Base-by-base conservation (phyloP, 1,140 invertebrate species). In the Chironomus tepperi region DNA sequence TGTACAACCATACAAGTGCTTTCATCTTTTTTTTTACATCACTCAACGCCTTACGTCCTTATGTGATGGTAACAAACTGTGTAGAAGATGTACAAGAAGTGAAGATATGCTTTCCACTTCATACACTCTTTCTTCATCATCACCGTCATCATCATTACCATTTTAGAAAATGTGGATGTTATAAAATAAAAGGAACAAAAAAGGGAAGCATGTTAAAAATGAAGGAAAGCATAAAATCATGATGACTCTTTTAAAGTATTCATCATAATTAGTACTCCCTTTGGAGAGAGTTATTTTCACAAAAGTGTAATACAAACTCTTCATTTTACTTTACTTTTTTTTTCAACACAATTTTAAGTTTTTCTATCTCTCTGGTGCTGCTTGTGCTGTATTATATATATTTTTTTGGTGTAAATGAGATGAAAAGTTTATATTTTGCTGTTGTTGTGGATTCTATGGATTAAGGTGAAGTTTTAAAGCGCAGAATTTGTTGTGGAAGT, bases 191-290 rank as follows among this genome's bases (percentile, higher is more conserved):
- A n/a, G 5, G 47, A 15, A 47, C 43, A 8, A 9, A 12, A 57
- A 57, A n/a, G n/a, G 47, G 47, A 57, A 57, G 47, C 47, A 57
- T 34, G 47, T 15, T n/a, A 57, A n/a, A 5, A 57, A 57, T 12
- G 47, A 57, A 57, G 47, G 24, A 34, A 34, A 34, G 24, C 24
- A 34, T 34, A 34, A 57, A 57, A 57, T 57, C 47, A 57, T 57
- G 47, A 57, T 57, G 47, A 57, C 47, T 15, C 47, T 57, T 57
- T 34, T 57, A 57, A 57, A 57, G 47, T 57, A 57, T 57, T 57
- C 47, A 57, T 57, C 47, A 57, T 57, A 57, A 57, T 57, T 57
- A 57, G 47, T 57, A 57, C 10, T 57, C 47, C 8, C 9, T 2
- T n/a, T 15, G 12, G 47, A 15, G 47, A 57, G 12, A 57, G 47